Evolutionary conservation across 2,113 vertebrate genomes (phyloP), one percentile per base, ranked within the genome.

Genomic region (Peromyscus maniculatus): DNA sequence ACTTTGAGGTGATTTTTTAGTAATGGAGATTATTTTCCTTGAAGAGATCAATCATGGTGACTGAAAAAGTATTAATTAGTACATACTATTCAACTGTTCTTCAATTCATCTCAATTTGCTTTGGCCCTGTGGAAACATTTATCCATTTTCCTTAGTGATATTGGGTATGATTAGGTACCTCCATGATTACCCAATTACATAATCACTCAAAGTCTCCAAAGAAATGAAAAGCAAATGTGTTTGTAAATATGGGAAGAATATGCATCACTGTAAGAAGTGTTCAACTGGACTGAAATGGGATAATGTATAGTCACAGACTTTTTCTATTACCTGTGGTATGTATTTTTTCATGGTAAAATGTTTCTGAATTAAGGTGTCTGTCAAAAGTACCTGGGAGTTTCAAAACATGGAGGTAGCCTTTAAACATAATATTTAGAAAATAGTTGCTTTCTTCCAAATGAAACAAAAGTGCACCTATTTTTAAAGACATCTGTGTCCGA

Each of bases 301-400:
- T 97, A 97, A 94, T 89, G 15, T 89, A 49, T 59, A 98, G 96
- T 96, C 67, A 95, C 95, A 21, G 88, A 49, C 79, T 98, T 96
- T 92, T 46, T n/a, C 78, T 91, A 93, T 96, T 97, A 96, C 71
- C 72, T 97, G 33, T 67, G 92, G 36, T 96, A 93, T 92, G 74
- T 90, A 86, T 96, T 97, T 98, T 98, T 98, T 98, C 96, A 91
- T 93, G 83, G 95, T 57, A 97, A 98, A 97, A 98, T 88, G 67
- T 55, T 96, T 98, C 98, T 98, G 87, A 98, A 98, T 97, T 97
- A 94, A 52, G 8, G 4, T 96, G 83, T 36, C 17, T 31, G 89
- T 16, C 59, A 67, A 97, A 62, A 98, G 74, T 4, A 97, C 80
- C 28, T 77, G 69, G 71, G 28, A 89, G 91, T 66, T 46, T 11